These are phyloP conservation scores for Pseudomyrmex dendroicus DNA, from an alignment of 1,140 invertebrate genomes.

Conservation along the genomic window DNA sequence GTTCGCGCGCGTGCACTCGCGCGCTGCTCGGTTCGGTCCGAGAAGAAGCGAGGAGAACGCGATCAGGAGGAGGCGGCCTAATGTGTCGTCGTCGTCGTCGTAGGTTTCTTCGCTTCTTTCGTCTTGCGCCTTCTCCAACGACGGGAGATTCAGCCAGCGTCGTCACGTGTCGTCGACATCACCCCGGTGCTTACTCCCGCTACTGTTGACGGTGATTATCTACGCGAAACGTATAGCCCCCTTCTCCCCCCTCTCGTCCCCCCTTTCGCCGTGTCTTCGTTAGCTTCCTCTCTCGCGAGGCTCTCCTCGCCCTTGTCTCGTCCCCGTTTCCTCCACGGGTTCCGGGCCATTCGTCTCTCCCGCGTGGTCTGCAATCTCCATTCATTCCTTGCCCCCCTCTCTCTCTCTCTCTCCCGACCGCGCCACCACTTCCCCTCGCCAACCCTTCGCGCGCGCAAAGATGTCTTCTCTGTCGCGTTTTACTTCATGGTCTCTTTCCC, in stretches of 20 bases:
- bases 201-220: slow-evolving; percentile 71
- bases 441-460: slow-evolving; percentile 31
- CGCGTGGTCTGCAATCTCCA: slow-evolving; percentile 80
- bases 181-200: slow-evolving; percentile 74
- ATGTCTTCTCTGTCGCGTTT: slow-evolving; percentile 43
- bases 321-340: slow-evolving; percentile 67
- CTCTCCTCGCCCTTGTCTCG: slow-evolving; percentile 63
- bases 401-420: too few species aligned
- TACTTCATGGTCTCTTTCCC: slow-evolving; percentile 11
- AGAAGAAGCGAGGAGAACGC: slow-evolving; percentile 59
- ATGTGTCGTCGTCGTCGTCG: slow-evolving; percentile 67
- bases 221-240: slow-evolving; percentile 52
- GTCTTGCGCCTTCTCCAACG: neutral
- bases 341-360: slow-evolving; percentile 75
- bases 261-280: slow-evolving; percentile 22
- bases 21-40: neutral
- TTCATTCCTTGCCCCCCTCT: slow-evolving; percentile 78
- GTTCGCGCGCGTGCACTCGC: slow-evolving; percentile 60
- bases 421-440: slow-evolving; percentile 39
- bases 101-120: too few species aligned
- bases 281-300: slow-evolving; percentile 43
- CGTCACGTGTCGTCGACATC: slow-evolving; percentile 83
- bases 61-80: slow-evolving; percentile 66
- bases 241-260: slow-evolving; percentile 23
- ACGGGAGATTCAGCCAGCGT: slow-evolving; percentile 75